Base-by-base conservation (phyloP, 2,797 vertebrate genomes). In the Diceros bicornis region DNA sequence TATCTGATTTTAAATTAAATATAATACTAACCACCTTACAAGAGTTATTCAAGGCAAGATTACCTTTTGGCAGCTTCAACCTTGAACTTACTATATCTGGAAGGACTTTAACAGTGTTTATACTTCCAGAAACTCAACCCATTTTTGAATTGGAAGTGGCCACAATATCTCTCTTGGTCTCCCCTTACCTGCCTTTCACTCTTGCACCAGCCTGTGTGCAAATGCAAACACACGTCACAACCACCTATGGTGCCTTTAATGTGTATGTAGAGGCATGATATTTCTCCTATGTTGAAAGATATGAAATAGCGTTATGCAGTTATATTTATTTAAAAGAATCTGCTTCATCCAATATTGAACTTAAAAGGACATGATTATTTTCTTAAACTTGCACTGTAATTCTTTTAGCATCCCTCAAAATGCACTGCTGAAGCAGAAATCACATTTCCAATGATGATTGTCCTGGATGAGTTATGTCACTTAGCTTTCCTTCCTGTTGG, bases 401-500 rank as follows among this genome's bases (percentile, higher is more conserved):
- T 79, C 32, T 83, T 87, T 93, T 2, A 66, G 34, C 68, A 16
- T 66, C 59, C 47, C 34, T 94, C 64, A 91, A 96, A 84, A 68
- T 71, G 87, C 13, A 59, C 32, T 59, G 57, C 21, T 72, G 88
- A 87, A 62, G 89, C 71, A 72, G 74, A 90, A 90, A 91, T 86
- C 66, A 50, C 55, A 92, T 75, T 85, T 94, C 66, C 57, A 87
- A 62, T 91, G 62, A 96, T 55, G 71, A 59, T 61, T 69, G 1
- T 92, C 94, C 92, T 92, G 84, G 71, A 64, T 91, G 81, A 81
- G 20, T 96, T 91, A 88, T 77, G 62, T 57, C 79, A 81, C 66
- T 89, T 91, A 86, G 41, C 44, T 92, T 55, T 91, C 92, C 95
- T 96, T 97, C 96, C 97, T 97, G 96, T 71, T 83, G 84, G 59